Evolutionary conservation across 2,888 invertebrate genomes (phyloP).

Genomic region (Cremastinae sp.): DNA sequence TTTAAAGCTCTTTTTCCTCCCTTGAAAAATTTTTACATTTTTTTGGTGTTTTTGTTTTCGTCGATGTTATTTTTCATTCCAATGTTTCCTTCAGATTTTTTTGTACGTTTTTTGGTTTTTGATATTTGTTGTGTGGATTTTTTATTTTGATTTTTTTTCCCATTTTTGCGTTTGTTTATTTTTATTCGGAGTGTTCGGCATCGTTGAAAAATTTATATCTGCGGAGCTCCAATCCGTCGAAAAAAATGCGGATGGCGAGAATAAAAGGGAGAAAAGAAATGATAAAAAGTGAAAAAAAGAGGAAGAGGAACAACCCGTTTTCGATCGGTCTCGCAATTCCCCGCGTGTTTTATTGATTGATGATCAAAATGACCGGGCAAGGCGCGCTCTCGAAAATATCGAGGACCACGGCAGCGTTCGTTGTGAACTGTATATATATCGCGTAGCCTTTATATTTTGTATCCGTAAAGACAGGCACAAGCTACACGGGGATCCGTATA

Average conservation of each 20-base stretch:
- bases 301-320: slow-evolving; percentile 38
- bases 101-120: background rate
- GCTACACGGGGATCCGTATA: too few species aligned
- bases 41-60: background rate
- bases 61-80: background rate
- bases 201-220: background rate
- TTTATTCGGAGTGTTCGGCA: background rate
- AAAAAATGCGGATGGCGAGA: slow-evolving; percentile 11
- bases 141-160: background rate
- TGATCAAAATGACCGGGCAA: slow-evolving; percentile 47
- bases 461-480: too few species aligned
- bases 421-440: slow-evolving; percentile 11
- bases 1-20: too few species aligned
- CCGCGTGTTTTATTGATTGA: slow-evolving; percentile 58
- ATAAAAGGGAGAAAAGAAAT: slow-evolving; percentile 7
- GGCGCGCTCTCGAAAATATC: slow-evolving; percentile 33
- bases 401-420: slow-evolving; percentile 41
- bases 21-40: background rate
- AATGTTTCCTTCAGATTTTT: background rate
- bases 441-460: background rate
- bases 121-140: background rate
- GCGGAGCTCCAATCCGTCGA: slow-evolving; percentile 22
- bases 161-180: background rate
- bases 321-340: slow-evolving; percentile 43
- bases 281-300: slow-evolving; percentile 15